phyloP scores from a whole-genome alignment of 2,888 invertebrate genomes.

The Leptinotarsa haldemani region DNA sequence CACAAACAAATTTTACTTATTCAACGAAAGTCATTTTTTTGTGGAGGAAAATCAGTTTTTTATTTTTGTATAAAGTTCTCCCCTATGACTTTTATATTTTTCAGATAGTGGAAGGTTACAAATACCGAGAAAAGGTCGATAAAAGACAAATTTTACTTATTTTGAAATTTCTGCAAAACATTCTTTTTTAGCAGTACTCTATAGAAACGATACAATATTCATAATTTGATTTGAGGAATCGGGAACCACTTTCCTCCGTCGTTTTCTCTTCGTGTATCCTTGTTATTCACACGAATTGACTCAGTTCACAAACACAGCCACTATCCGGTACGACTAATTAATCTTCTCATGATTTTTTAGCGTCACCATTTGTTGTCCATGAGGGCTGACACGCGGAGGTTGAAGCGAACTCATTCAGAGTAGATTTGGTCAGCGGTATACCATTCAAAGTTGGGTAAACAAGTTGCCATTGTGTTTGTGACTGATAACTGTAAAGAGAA shows the following conservation, averaged over 20 bases:
- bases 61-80: too few relatives aligned
- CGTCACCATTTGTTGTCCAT: constrained; percentile 3
- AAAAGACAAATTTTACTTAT: too few relatives aligned
- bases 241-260: background rate
- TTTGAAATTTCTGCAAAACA: too few relatives aligned
- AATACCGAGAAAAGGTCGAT: too few relatives aligned
- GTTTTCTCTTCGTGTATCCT: background rate
- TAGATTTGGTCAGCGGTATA: background rate
- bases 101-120: too few relatives aligned
- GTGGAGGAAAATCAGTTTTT: too few relatives aligned
- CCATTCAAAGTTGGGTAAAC: constrained; percentile 3
- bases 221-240: background rate
- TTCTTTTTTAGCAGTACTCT: too few relatives aligned
- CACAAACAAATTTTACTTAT: too few relatives aligned
- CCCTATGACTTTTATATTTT: too few relatives aligned
- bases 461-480: background rate
- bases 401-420: background rate
- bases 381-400: background rate
- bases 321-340: background rate
- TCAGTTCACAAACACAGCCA: background rate
- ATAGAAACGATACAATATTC: too few relatives aligned
- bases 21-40: too few relatives aligned
- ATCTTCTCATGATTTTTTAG: background rate
- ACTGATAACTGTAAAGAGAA: background rate
- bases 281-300: background rate